These are phyloP conservation scores for Oreochromis aureus DNA, from an alignment of 2,113 vertebrate genomes.

Conservation along the genomic window DNA sequence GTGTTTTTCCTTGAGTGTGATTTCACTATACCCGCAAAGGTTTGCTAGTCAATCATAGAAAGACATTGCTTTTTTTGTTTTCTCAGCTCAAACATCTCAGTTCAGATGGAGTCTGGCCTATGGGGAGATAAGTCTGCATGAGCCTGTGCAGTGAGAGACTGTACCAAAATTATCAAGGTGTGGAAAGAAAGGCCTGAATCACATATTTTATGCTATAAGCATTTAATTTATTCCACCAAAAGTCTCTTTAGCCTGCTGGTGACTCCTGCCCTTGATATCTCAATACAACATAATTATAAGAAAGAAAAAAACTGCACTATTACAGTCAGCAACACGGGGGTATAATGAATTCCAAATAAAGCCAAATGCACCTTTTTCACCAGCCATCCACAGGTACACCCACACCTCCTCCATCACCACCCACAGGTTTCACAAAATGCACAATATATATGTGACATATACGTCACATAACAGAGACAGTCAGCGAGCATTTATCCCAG, in stretches of 20 bases:
- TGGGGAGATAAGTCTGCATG: not conserved
- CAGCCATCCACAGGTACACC: not conserved
- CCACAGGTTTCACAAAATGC: not conserved
- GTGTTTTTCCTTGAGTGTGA: not conserved
- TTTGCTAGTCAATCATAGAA: not conserved
- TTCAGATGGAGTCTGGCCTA: not conserved
- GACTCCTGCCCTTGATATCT: not conserved
- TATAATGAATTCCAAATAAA: not conserved
- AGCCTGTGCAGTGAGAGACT: not conserved
- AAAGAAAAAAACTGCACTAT: not conserved
- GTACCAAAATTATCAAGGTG: not conserved
- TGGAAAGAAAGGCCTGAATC: not conserved
- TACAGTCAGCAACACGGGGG: not conserved
- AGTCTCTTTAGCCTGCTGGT: not conserved
- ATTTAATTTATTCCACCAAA: not conserved
- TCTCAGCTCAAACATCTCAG: not conserved
- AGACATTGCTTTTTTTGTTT: not conserved
- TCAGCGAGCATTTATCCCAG: not conserved
- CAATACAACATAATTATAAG: not conserved
- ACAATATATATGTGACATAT: not conserved
- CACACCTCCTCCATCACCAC: not conserved
- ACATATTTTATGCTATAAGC: not conserved
- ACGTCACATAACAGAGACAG: not conserved
- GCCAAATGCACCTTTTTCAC: not conserved
- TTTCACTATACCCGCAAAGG: not conserved